Conservation (phyloP, 2,888 invertebrate genomes). For the Neocrepidodera transversa region DNA sequence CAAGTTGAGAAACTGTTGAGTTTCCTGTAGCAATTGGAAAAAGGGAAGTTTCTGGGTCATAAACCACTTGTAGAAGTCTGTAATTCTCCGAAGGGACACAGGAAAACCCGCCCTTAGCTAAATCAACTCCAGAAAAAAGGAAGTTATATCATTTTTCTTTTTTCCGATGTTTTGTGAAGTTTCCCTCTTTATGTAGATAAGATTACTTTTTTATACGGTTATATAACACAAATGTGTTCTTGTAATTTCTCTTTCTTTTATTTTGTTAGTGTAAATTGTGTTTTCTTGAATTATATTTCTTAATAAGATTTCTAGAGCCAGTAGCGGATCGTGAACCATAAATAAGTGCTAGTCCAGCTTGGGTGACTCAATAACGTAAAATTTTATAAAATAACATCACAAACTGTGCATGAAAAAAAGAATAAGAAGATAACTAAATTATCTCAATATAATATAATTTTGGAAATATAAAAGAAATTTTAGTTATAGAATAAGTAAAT, state of each 20-base stretch:
- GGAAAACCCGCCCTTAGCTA: constrained; percentile 31
- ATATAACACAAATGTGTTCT: not conserved
- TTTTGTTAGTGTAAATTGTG: not conserved
- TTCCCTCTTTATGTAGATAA: constrained; percentile 9
- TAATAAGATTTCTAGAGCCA: too few species aligned
- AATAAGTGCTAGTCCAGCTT: too few species aligned
- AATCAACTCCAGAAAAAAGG: constrained; percentile 34
- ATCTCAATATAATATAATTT: too few species aligned
- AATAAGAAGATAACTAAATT: too few species aligned
- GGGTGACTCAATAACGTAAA: too few species aligned
- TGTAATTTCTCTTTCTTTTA: not conserved
- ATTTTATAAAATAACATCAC: too few species aligned
- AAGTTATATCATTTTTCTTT: constrained; percentile 24
- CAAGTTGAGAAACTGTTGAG: constrained; percentile 18
- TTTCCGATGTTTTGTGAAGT: constrained; percentile 12
- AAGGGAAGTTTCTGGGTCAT: constrained; percentile 29
- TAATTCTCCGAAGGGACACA: constrained; percentile 35
- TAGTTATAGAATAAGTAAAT: too few species aligned
- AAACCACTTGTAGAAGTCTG: constrained; percentile 39
- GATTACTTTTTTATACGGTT: constrained; percentile 8
- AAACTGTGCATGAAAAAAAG: too few species aligned
- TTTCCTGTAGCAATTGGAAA: constrained; percentile 31
- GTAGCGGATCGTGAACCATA: too few species aligned
- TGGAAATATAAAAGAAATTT: too few species aligned
- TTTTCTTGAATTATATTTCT: not conserved